Evolutionary conservation across 2,797 vertebrate species (phyloP).

Genomic region (Jordanella pulchra): DNA sequence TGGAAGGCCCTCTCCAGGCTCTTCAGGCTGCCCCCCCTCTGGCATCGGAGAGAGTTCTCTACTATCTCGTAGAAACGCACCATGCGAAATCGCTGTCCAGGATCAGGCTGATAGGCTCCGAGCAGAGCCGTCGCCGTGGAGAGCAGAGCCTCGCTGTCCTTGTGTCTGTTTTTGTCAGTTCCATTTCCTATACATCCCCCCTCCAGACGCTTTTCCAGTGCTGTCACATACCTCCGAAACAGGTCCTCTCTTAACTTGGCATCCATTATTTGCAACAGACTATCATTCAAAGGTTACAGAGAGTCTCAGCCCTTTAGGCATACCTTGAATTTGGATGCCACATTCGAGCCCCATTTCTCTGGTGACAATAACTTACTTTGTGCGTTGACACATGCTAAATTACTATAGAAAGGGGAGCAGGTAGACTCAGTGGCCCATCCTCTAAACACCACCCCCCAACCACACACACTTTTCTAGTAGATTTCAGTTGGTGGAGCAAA

Average conservation of each 20-base stretch:
- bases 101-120: conserved; percentile 91
- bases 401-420: conserved; percentile 45
- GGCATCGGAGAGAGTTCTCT: conserved; percentile 88
- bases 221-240: conserved; percentile 93
- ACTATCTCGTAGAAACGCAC: conserved; percentile 94
- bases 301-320: conserved; percentile 64
- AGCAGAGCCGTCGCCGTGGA: conserved; percentile 91
- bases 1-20: conserved; percentile 88
- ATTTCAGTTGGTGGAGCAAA: conserved; percentile 54
- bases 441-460: conserved; percentile 37
- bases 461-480: conserved; percentile 28
- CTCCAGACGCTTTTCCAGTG: conserved; percentile 89
- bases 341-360: conserved; percentile 68
- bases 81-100: conserved; percentile 90
- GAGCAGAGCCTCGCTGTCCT: conserved; percentile 88
- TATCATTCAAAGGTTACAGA: conserved; percentile 65
- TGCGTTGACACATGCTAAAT: conserved; percentile 45
- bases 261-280: conserved; percentile 87
- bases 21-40: conserved; percentile 86
- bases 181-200: conserved; percentile 52
- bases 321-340: conserved; percentile 54
- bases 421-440: conserved; percentile 64
- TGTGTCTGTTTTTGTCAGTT: conserved; percentile 78
- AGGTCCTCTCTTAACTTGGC: conserved; percentile 96
- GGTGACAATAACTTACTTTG: conserved; percentile 57